phyloP scores from a whole-genome alignment of 2,113 vertebrate species.

The Ochotona curzoniae region DNA sequence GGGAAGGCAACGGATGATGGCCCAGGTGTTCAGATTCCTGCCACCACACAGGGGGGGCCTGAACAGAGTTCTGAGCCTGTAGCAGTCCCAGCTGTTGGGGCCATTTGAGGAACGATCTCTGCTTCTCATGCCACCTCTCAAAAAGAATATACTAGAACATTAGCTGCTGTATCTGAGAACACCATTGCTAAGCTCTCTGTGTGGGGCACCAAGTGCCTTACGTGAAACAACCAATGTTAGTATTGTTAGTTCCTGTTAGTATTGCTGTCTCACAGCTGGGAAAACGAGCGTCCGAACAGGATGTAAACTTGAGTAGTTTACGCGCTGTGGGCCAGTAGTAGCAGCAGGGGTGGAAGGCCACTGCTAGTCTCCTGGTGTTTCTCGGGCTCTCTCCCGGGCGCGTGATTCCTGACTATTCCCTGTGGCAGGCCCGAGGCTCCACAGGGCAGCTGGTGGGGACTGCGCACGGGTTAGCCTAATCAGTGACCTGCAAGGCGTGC shows the following conservation, averaged over 20 bases:
- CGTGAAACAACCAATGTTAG: background rate
- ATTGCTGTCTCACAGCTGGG: conserved; percentile 2
- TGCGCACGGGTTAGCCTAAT: background rate
- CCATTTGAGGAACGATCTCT: too few species aligned
- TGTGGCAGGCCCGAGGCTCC: background rate
- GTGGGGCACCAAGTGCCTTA: background rate
- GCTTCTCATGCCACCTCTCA: too few species aligned
- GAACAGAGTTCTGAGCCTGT: too few species aligned
- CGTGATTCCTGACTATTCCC: background rate
- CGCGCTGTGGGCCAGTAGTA: background rate
- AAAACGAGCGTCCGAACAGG: background rate
- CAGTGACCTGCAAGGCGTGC: too few species aligned
- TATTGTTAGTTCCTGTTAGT: background rate
- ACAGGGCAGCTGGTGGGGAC: background rate
- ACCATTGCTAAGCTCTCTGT: background rate
- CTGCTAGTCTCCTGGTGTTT: too few species aligned
- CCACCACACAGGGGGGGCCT: too few species aligned
- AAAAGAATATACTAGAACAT: background rate
- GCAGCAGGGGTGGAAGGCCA: background rate
- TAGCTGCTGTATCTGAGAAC: background rate
- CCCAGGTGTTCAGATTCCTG: too few species aligned
- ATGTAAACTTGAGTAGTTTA: background rate
- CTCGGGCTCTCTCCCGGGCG: background rate
- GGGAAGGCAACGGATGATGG: too few species aligned
- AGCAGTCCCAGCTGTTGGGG: too few species aligned